phyloP scores from a whole-genome alignment of 1,140 invertebrate species.

The Arctopsyche grandis region DNA sequence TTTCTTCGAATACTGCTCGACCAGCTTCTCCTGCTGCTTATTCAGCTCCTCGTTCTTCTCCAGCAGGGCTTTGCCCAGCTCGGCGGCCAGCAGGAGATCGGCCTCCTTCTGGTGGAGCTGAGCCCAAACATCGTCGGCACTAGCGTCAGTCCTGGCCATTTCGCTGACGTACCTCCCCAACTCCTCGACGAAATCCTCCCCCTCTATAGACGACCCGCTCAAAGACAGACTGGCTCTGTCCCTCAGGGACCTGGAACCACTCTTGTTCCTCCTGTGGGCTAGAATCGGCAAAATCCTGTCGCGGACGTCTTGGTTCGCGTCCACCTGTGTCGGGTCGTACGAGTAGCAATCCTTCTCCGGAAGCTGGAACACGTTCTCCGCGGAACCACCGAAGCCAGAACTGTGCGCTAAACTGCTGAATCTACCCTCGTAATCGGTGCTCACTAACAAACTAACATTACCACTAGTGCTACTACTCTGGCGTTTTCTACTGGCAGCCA shows the following conservation, averaged over 20 bases:
- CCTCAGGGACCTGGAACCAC: constrained; percentile 42
- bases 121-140: constrained; percentile 78
- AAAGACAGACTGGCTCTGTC: constrained; percentile 2
- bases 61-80: constrained; percentile 92
- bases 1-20: constrained; percentile 91
- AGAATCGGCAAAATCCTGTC: constrained; percentile 44
- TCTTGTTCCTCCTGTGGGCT: constrained; percentile 47
- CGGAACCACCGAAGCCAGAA: not conserved
- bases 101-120: constrained; percentile 92
- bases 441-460: constrained; percentile 42
- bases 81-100: constrained; percentile 91
- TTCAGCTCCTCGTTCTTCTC: constrained; percentile 94
- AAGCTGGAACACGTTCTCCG: not conserved
- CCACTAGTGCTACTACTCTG: constrained; percentile 48
- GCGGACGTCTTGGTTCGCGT: constrained; percentile 13
- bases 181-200: constrained; percentile 67
- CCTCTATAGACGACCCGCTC: constrained; percentile 54
- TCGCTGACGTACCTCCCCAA: constrained; percentile 70
- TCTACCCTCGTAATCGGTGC: constrained; percentile 32
- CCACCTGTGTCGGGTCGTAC: constrained; percentile 39
- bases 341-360: constrained; percentile 43
- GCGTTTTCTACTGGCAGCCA: constrained; percentile 47
- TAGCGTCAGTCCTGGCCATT: constrained; percentile 65
- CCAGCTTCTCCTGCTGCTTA: constrained; percentile 83
- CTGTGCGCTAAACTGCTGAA: constrained; percentile 8